Percentiles rank a stretch among this genome's conserved stretches.
Evolutionary conservation across 2,113 vertebrate species (phyloP).

Genomic region (Cyanocitta stelleri): DNA sequence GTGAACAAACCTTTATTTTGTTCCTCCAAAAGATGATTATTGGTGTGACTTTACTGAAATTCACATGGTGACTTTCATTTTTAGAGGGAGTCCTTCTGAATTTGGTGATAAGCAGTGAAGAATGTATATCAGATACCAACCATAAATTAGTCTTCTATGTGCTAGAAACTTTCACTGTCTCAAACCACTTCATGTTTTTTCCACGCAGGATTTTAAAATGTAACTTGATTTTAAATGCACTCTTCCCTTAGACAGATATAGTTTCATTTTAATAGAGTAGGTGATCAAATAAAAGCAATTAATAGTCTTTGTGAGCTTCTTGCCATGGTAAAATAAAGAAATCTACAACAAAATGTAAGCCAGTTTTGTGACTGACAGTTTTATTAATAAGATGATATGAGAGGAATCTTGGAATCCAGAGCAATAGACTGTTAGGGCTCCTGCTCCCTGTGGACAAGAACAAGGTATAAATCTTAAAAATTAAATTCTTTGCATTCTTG

Average conservation of each 20-base stretch:
- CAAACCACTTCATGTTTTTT: background rate
- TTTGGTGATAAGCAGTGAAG: background rate
- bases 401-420: background rate
- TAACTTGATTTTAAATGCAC: background rate
- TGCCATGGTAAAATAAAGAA: background rate
- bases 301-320: background rate
- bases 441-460: slow-evolving; percentile 22
- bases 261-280: background rate
- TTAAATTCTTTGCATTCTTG: slow-evolving; percentile 53
- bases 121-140: background rate
- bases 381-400: slow-evolving; percentile 3
- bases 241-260: background rate
- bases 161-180: background rate
- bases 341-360: background rate
- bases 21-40: background rate
- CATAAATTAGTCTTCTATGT: background rate
- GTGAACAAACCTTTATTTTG: background rate
- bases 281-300: background rate
- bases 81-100: background rate
- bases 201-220: background rate
- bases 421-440: slow-evolving; percentile 6
- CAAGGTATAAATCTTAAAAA: slow-evolving; percentile 18
- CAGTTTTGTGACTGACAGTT: background rate
- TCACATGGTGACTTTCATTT: background rate
- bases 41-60: background rate